Evolutionary conservation across 30 jellyfish, hydroid and myxozoan genomes (phyloP).

Genomic region (Pelagia noctiluca): DNA sequence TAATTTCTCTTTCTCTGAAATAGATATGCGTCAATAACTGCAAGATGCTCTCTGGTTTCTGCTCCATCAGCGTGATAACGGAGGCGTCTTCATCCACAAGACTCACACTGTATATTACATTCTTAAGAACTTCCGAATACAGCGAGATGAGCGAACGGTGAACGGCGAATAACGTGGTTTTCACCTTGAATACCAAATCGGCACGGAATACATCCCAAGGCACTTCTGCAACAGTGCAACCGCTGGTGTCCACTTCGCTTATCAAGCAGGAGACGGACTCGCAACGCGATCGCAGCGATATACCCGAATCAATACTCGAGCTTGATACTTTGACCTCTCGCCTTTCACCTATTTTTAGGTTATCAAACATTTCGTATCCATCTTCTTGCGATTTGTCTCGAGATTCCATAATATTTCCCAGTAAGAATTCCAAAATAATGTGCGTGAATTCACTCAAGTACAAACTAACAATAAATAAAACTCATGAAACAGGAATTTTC

Average conservation of each 20-base stretch:
- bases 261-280: slow-evolving; percentile 55
- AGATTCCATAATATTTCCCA: too few relatives aligned
- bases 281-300: slow-evolving; percentile 20
- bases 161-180: slow-evolving; percentile 55
- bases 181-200: slow-evolving; percentile 58
- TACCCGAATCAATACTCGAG: slow-evolving; percentile 52
- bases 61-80: slow-evolving; percentile 63
- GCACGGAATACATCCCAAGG: slow-evolving; percentile 64
- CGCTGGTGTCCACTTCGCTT: slow-evolving; percentile 62
- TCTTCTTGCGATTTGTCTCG: too few relatives aligned
- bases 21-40: slow-evolving; percentile 33
- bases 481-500: too few relatives aligned
- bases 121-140: slow-evolving; percentile 52
- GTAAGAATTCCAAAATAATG: too few relatives aligned
- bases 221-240: slow-evolving; percentile 66
- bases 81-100: slow-evolving; percentile 67
- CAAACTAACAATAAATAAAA: too few relatives aligned
- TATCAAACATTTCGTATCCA: too few relatives aligned
- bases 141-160: slow-evolving; percentile 64
- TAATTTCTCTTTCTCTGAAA: slow-evolving; percentile 41
- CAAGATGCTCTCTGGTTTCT: slow-evolving; percentile 18
- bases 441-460: too few relatives aligned
- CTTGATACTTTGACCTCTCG: slow-evolving; percentile 41
- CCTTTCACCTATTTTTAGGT: slow-evolving; percentile 33
- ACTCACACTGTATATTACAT: slow-evolving; percentile 54